A percentile compares a stretch with the other conserved stretches of the same genome.
phyloP scores from a whole-genome alignment of 1,140 invertebrate genomes.

The Rhopalosiphum maidis region DNA sequence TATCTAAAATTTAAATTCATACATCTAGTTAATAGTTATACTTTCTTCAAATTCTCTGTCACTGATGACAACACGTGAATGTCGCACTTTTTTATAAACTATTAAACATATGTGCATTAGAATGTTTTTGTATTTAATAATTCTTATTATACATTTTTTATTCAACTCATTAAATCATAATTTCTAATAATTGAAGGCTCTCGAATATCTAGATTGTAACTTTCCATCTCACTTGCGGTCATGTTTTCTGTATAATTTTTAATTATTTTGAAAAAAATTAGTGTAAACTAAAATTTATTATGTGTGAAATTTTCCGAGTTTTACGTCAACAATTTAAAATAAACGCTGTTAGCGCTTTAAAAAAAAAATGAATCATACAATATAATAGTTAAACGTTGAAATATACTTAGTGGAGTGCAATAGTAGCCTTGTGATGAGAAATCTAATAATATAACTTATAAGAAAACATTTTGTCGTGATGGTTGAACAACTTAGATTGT shows the following conservation, averaged over 20 bases:
- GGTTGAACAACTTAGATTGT: neutral
- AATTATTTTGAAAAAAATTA: neutral
- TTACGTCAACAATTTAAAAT: neutral
- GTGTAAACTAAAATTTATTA: neutral
- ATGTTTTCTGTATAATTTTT: neutral
- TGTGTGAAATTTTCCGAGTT: neutral
- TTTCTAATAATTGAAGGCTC: neutral
- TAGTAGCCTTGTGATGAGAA: slow-evolving; percentile 2
- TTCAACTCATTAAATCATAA: neutral
- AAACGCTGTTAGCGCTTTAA: neutral
- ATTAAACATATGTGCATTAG: neutral
- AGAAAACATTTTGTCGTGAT: neutral
- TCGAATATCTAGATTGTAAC: neutral
- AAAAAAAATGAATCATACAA: neutral
- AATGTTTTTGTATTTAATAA: neutral
- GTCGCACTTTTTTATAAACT: neutral
- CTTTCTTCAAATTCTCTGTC: neutral
- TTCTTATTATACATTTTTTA: neutral
- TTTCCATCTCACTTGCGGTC: neutral
- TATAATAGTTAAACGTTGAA: neutral
- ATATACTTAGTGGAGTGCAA: neutral
- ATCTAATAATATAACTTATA: neutral
- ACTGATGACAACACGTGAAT: neutral
- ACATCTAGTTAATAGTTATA: too few relatives aligned
- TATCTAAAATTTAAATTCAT: neutral